A percentile compares a stretch with the other conserved stretches of the same genome.
Conservation (phyloP, 2,888 invertebrate genomes). For the Ichneumoninae sp. region DNA sequence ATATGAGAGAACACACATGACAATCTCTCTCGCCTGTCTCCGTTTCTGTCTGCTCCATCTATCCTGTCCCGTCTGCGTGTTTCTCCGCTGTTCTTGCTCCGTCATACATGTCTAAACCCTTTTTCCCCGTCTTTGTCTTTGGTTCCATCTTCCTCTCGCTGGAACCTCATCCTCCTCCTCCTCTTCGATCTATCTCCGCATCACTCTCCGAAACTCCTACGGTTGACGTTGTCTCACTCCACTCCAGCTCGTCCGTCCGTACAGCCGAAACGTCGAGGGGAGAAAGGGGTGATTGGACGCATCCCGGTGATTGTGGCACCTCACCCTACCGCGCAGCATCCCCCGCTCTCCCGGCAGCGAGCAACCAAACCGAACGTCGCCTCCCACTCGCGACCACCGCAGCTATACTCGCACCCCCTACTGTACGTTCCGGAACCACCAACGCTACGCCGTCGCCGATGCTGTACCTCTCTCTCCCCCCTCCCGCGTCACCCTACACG, state of each 20-base stretch:
- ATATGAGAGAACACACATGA: conserved; percentile 52
- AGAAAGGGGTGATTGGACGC: conserved; percentile 83
- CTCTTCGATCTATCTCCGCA: conserved; percentile 64
- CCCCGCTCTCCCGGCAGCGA: conserved; percentile 58
- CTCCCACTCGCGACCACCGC: conserved; percentile 67
- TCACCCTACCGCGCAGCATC: conserved; percentile 68
- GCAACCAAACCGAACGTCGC: conserved; percentile 69
- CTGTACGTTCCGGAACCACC: conserved; percentile 57
- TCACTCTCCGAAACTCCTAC: conserved; percentile 62
- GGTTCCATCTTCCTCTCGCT: background rate
- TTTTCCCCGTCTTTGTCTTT: conserved; percentile 23
- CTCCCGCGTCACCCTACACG: conserved; percentile 75
- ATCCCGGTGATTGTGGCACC: conserved; percentile 84
- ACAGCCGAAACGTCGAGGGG: conserved; percentile 76
- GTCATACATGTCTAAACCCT: conserved; percentile 39
- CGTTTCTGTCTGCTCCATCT: background rate
- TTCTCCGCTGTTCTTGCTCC: conserved; percentile 30
- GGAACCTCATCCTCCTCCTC: conserved; percentile 20
- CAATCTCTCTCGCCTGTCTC: conserved; percentile 28
- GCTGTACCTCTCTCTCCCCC: conserved; percentile 40
- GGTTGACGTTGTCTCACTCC: conserved; percentile 50
- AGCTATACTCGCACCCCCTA: conserved; percentile 59
- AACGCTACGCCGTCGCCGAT: conserved; percentile 31
- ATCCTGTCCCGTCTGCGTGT: conserved; percentile 18
- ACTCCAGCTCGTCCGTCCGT: conserved; percentile 58